phyloP scores from a whole-genome alignment of 2,113 vertebrate species.

The Polyodon spathula region DNA sequence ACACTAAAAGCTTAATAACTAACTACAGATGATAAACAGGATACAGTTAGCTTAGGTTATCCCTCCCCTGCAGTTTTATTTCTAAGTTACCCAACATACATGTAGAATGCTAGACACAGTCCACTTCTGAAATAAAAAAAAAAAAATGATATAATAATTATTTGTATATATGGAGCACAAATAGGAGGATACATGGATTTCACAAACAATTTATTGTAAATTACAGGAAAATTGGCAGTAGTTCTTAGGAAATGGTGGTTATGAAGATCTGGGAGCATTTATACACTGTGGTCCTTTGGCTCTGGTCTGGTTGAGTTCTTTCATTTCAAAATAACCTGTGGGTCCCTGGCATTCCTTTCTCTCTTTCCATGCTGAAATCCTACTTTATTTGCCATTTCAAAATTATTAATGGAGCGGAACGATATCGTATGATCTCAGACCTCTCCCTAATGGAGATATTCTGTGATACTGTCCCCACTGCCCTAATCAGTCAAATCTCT shows the following conservation, averaged over 20 bases:
- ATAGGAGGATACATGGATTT: conserved; percentile 56
- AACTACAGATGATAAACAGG: conserved; percentile 24
- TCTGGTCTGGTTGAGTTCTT: conserved; percentile 51
- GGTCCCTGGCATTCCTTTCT: conserved; percentile 27
- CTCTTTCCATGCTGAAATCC: conserved; percentile 17
- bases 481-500: conserved; percentile 57
- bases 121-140: background rate
- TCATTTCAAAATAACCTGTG: conserved; percentile 60
- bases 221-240: conserved; percentile 67
- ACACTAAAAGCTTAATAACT: background rate
- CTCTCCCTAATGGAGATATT: conserved; percentile 64
- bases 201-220: conserved; percentile 68
- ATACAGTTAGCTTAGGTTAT: conserved; percentile 33
- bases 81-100: too few species aligned
- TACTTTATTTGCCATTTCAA: conserved; percentile 61
- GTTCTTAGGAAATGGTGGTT: conserved; percentile 46
- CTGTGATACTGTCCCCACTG: conserved; percentile 47
- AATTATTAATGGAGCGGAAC: conserved; percentile 71
- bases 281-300: conserved; percentile 52
- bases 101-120: background rate
- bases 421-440: conserved; percentile 64
- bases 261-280: conserved; percentile 55
- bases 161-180: conserved; percentile 43
- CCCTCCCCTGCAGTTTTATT: background rate
- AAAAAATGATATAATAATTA: background rate